Base-by-base conservation (phyloP, 2,113 vertebrate species). In the Panurus biarmicus region DNA sequence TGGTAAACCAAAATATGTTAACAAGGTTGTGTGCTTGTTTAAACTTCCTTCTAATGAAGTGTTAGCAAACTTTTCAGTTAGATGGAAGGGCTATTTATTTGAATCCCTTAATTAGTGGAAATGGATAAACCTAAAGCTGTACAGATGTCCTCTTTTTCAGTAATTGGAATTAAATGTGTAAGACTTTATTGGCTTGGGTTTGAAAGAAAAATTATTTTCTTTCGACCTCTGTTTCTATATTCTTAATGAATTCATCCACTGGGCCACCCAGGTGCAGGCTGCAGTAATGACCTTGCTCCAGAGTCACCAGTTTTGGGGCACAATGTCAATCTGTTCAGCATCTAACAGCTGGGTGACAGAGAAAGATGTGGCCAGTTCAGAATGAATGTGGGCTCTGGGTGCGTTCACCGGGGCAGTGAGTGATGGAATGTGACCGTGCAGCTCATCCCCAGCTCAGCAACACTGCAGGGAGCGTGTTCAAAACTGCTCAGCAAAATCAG, bases 31-130 rank as follows among this genome's bases (percentile, higher is more conserved):
- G 96, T 94, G 97, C 85, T 97, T 97, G 87, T 97, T 97, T 97
- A 97, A 97, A 97, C 95, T 95, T 92, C 91, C 78, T 93, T 96
- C 98, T 98, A 98, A 98, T 98, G 97, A 98, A 97, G 96, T 97
- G 97, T 97, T 97, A 96, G 96, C 92, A 97, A 97, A 95, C 81
- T 96, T 97, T 90, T 92, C 90, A 97, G 96, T 96, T 97, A 82
- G 93, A 61, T 74, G 47, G 97, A 96, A 97, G 95, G 96, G 77
- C 87, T 96, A 95, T 97, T 97, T 97, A 96, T 95, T 96, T 96
- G 95, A 85, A 95, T 95, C 93, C 86, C 62, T 96, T 97, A 97
- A 97, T 98, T 96, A 97, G 77, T 29, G 95, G 67, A 92, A 97
- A 92, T 94, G 92, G 92, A 92, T 95, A 91, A 94, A 94, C 69